phyloP scores from a whole-genome alignment of 2,797 vertebrate genomes.

The Triplophysa bombifrons region DNA sequence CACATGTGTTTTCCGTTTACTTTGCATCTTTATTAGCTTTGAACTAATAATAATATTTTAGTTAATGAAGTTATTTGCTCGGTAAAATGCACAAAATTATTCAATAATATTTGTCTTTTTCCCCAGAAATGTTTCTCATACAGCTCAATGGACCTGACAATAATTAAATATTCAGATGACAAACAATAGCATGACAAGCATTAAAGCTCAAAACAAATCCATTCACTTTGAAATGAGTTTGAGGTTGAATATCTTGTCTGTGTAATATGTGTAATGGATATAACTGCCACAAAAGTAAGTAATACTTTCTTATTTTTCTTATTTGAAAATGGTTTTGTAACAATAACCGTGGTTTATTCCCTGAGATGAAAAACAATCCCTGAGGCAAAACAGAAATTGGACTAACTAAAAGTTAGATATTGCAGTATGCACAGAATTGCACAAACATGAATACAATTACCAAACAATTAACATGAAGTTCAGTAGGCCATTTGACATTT shows the following conservation, averaged over 20 bases:
- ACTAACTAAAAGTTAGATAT: neutral
- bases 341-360: neutral
- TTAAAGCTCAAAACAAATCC: neutral
- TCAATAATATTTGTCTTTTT: neutral
- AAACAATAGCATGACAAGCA: neutral
- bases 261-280: too few relatives aligned
- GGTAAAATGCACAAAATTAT: neutral
- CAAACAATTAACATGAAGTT: neutral
- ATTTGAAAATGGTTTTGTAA: neutral
- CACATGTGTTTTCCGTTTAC: slow-evolving; percentile 49
- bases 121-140: neutral
- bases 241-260: too few relatives aligned
- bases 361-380: neutral
- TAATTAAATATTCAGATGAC: neutral
- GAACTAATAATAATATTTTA: slow-evolving; percentile 56
- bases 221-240: too few relatives aligned
- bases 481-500: neutral
- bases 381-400: neutral
- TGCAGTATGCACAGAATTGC: neutral
- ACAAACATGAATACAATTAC: neutral
- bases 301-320: neutral
- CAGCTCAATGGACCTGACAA: neutral
- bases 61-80: slow-evolving; percentile 7
- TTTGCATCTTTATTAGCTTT: slow-evolving; percentile 52
- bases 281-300: too few relatives aligned